These are phyloP conservation scores for Varanus komodoensis DNA, from an alignment of 2,113 vertebrate genomes.

Conservation along the genomic window DNA sequence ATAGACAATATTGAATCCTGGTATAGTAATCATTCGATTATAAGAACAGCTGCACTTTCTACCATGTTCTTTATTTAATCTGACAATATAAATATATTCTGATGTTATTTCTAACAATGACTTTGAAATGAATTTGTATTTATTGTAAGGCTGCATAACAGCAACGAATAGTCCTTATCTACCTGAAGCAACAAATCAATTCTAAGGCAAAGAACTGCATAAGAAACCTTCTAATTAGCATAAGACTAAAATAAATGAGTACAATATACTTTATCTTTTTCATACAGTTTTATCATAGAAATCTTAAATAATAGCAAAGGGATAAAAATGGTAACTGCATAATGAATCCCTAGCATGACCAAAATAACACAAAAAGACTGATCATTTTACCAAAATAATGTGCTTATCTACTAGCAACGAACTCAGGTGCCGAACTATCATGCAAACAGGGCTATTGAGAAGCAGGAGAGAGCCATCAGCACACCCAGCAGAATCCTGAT, in stretches of 20 bases:
- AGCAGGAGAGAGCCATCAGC: neutral
- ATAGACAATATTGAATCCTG: slow-evolving; percentile 41
- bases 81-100: slow-evolving; percentile 56
- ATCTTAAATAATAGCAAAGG: neutral
- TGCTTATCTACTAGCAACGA: neutral
- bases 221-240: slow-evolving; percentile 11
- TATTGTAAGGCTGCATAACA: slow-evolving; percentile 43
- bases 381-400: neutral
- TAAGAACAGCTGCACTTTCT: slow-evolving; percentile 39
- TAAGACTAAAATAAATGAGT: slow-evolving; percentile 14
- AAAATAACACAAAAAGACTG: neutral
- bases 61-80: slow-evolving; percentile 58
- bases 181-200: slow-evolving; percentile 35
- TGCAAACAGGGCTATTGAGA: neutral
- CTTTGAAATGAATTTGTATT: slow-evolving; percentile 39
- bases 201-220: slow-evolving; percentile 31
- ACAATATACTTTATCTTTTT: neutral
- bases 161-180: slow-evolving; percentile 39
- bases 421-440: neutral
- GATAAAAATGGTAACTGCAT: neutral
- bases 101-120: slow-evolving; percentile 51
- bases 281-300: neutral
- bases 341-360: neutral
- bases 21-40: slow-evolving; percentile 46
- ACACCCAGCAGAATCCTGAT: neutral